Evolutionary conservation across 2,797 vertebrate genomes (phyloP), one percentile per base, ranked within the genome.

Genomic region (Acipenser transmontanus): DNA sequence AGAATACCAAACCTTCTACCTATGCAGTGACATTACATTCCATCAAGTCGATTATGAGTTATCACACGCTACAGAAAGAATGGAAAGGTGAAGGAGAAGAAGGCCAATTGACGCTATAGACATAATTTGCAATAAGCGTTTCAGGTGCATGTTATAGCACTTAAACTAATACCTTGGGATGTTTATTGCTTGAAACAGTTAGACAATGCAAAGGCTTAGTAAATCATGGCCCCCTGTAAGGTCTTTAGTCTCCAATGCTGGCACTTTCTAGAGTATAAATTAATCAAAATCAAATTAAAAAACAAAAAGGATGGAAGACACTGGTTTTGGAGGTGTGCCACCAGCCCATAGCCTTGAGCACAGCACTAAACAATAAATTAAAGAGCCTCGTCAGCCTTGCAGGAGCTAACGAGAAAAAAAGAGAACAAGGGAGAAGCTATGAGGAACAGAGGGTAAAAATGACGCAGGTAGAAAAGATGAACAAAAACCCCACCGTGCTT

Each of bases 151-250:
- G 34, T 34, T 34, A 34, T 4, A 34, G 4, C 34, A 34, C 34
- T 34, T 34, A 3, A 34, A 76, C 70, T 47, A 77, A 77, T 66
- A 77, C 56, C n/a, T 10, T 72, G 66, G 62, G 75, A 68, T 71
- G 72, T 72, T 57, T 70, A 71, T 68, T 77, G 76, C 75, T 61
- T 73, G 71, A 81, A 73, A 63, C 74, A 60, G 68, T 1, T 20
- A 71, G 71, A 69, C 69, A 50, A 65, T 76, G 68, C 70, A 50
- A 63, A 49, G 63, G 62, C 8, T 51, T 49, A 52, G 52, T 20
- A 54, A 51, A 5, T 11, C 61, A 34, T 47, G 11, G 6, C 54
- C 49, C 34, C n/a, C 48, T 49, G 13, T 50, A 20, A 8, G 10
- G 8, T 34, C 4, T 59, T 50, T 61, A 59, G 59, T 9, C 20